phyloP scores from a whole-genome alignment of 2,888 invertebrate species.

The Gibbula magus region DNA sequence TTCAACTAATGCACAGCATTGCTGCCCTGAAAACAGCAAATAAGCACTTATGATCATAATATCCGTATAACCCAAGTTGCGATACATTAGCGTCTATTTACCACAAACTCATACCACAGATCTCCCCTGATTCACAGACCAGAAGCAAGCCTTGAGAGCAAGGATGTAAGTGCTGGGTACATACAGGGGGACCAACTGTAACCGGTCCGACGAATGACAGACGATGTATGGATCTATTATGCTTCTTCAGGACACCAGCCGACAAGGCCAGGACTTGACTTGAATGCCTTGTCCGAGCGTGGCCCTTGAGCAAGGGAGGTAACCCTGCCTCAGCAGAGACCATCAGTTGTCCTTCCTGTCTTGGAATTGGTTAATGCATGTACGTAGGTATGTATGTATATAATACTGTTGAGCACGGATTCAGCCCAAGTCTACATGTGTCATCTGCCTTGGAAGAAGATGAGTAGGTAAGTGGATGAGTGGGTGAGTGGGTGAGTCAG shows the following conservation, averaged over 20 bases:
- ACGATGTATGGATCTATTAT: slow-evolving; percentile 23
- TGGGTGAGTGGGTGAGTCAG: not conserved
- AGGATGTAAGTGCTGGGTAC: too few species aligned
- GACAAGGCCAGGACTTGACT: not conserved
- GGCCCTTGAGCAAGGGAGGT: slow-evolving; percentile 8
- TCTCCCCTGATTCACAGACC: too few species aligned
- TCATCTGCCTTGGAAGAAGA: slow-evolving; percentile 14
- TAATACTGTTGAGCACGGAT: slow-evolving; percentile 25
- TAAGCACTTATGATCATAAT: too few species aligned
- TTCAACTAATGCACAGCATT: too few species aligned
- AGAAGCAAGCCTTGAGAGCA: too few species aligned
- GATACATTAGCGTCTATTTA: too few species aligned
- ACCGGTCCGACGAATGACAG: not conserved
- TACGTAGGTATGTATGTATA: not conserved
- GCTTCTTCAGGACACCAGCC: slow-evolving; percentile 32
- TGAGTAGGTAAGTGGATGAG: not conserved
- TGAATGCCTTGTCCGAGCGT: not conserved
- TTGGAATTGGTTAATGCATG: slow-evolving; percentile 9
- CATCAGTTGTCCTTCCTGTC: not conserved
- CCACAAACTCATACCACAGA: too few species aligned
- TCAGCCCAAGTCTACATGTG: slow-evolving; percentile 1
- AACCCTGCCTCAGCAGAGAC: slow-evolving; percentile 16
- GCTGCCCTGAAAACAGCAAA: too few species aligned
- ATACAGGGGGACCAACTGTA: not conserved
- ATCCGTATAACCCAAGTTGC: too few species aligned